Percentiles rank a stretch among this genome's conserved stretches.
Evolutionary conservation across 2,797 vertebrate genomes (phyloP).

Genomic region (Macropus fuliginosus): DNA sequence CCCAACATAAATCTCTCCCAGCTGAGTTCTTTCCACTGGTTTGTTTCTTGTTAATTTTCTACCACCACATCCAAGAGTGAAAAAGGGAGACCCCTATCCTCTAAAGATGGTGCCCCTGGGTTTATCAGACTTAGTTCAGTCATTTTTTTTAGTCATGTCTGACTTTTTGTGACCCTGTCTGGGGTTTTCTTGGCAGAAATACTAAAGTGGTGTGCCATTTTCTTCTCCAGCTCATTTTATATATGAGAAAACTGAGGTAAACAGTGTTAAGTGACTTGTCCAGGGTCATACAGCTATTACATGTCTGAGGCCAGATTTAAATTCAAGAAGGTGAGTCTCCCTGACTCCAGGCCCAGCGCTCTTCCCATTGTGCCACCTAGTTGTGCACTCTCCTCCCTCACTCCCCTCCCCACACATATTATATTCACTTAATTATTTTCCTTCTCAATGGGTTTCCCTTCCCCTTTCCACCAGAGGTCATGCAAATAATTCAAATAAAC

Average conservation of each 20-base stretch:
- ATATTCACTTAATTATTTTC: background rate
- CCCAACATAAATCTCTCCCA: background rate
- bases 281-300: background rate
- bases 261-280: background rate
- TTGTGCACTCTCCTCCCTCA: background rate
- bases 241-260: background rate
- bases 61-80: background rate
- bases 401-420: background rate
- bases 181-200: background rate
- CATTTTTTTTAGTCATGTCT: background rate
- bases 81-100: background rate
- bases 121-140: background rate
- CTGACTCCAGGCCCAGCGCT: background rate
- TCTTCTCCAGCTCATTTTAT: background rate
- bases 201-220: background rate
- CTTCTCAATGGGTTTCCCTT: background rate
- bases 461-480: background rate
- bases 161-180: background rate
- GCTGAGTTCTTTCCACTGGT: background rate
- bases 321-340: background rate
- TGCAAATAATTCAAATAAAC: background rate
- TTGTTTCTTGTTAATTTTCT: background rate
- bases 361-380: background rate
- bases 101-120: background rate
- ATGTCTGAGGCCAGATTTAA: background rate